Evolutionary conservation across 2,888 invertebrate genomes (phyloP).

Genomic region (Clepsis dumicolana): DNA sequence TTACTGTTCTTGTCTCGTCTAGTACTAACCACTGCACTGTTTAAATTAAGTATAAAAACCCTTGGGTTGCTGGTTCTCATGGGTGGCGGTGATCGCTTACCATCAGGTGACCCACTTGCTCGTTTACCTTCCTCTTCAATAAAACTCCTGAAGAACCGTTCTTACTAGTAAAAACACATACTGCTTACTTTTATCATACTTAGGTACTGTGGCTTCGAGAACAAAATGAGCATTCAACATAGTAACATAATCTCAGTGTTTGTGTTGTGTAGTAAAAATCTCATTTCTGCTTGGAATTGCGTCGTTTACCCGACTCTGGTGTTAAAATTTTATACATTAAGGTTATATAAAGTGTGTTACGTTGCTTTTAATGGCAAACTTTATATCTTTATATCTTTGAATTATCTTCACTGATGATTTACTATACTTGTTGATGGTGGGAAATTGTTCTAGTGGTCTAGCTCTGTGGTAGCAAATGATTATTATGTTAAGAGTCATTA

Average conservation of each 20-base stretch:
- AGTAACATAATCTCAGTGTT: slow-evolving; percentile 12
- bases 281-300: slow-evolving; percentile 49
- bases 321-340: slow-evolving; percentile 27
- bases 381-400: not conserved
- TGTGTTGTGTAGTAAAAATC: slow-evolving; percentile 54
- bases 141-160: not conserved
- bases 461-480: too few relatives aligned
- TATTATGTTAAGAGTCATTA: too few relatives aligned
- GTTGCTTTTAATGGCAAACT: slow-evolving; percentile 3
- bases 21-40: too few relatives aligned
- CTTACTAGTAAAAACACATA: not conserved
- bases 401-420: slow-evolving; percentile 5
- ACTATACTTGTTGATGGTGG: too few relatives aligned
- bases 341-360: slow-evolving; percentile 13
- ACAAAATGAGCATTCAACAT: not conserved
- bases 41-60: too few relatives aligned
- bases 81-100: too few relatives aligned
- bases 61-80: too few relatives aligned
- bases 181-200: not conserved
- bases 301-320: slow-evolving; percentile 45
- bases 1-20: too few relatives aligned
- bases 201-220: not conserved
- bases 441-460: too few relatives aligned
- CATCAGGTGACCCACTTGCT: too few relatives aligned
- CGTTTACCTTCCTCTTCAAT: too few relatives aligned